A percentile compares a stretch with the other conserved stretches of the same genome.
Conservation (phyloP, 2,113 vertebrate species). For the Neotragus pygmaeus region DNA sequence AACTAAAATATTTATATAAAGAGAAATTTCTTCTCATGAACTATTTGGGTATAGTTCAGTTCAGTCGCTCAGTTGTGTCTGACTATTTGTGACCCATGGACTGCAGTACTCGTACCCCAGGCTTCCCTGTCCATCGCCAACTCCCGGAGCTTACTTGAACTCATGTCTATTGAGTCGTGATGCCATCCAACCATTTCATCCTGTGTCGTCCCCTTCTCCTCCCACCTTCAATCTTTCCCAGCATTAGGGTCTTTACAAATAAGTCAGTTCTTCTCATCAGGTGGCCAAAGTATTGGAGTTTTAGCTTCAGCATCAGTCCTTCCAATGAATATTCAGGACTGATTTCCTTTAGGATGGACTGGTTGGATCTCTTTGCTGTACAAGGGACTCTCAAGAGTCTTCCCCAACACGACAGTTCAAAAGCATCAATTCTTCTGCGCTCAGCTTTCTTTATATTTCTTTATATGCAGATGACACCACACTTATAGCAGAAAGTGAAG, state of each 20-base stretch:
- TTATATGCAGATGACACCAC: no score
- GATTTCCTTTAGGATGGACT: no score
- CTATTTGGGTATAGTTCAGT: background rate
- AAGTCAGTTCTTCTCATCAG: background rate
- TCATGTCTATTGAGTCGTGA: background rate
- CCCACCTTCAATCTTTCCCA: background rate
- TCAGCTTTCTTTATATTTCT: background rate
- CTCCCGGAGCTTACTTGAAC: background rate
- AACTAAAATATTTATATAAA: background rate
- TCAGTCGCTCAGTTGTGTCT: background rate
- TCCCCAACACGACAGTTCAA: background rate
- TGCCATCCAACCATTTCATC: background rate
- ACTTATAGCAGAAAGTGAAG: no score
- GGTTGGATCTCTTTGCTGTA: no score
- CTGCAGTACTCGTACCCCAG: fast-evolving
- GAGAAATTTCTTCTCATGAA: background rate
- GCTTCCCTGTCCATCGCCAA: background rate
- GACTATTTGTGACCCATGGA: background rate
- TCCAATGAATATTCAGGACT: no score
- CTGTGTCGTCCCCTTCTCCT: background rate
- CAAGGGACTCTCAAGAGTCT: no score
- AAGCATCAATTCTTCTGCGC: background rate
- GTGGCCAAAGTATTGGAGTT: background rate
- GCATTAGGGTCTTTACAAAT: background rate
- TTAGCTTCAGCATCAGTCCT: no score